Percentiles rank a stretch among this genome's conserved stretches.
Evolutionary conservation across 2,797 vertebrate species (phyloP).

Genomic region (Thripadectes ignobilis): DNA sequence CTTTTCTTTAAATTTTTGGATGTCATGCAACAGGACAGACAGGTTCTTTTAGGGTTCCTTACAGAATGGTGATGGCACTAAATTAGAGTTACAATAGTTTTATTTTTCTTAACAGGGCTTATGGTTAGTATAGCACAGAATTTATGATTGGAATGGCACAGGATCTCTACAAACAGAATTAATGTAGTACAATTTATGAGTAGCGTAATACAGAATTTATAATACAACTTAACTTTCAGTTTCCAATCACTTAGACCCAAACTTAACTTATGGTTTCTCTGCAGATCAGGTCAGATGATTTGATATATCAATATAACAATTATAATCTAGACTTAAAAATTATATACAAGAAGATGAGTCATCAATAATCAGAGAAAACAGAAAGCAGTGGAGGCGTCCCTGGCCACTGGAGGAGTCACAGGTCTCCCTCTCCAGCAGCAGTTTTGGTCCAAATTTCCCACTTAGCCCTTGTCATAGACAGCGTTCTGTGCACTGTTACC

Average conservation of each 20-base stretch:
- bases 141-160: not conserved
- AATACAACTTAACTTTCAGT: not conserved
- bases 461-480: not conserved
- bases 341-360: not conserved
- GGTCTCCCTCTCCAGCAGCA: not conserved
- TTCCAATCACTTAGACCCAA: not conserved
- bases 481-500: rapidly evolving
- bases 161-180: not conserved
- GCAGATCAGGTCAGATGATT: not conserved
- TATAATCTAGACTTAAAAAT: not conserved
- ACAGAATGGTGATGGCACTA: not conserved
- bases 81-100: not conserved
- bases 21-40: not conserved
- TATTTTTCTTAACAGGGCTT: not conserved
- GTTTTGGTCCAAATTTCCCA: not conserved
- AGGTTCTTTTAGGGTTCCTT: not conserved
- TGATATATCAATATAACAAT: not conserved
- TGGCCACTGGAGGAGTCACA: not conserved
- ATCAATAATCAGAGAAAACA: not conserved
- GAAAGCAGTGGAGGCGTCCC: not conserved
- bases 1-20: not conserved
- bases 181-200: not conserved
- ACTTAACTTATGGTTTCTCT: not conserved
- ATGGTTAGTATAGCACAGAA: too few species aligned
- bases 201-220: not conserved